phyloP scores from a whole-genome alignment of 2,888 invertebrate genomes.

The Eurytoma adleriae region DNA sequence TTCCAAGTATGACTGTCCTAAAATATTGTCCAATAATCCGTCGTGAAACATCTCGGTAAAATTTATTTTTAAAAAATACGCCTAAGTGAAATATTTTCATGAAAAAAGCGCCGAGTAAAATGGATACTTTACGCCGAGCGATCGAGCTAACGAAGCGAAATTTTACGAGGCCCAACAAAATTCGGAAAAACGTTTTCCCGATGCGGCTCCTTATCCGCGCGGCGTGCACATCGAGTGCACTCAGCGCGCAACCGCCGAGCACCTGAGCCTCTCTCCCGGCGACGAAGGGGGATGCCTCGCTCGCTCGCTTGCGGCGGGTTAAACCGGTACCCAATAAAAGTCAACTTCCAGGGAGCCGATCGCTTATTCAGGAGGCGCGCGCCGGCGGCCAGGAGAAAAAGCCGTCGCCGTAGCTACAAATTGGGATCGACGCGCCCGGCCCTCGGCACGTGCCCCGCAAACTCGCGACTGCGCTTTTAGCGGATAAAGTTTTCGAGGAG shows the following conservation, averaged over 20 bases:
- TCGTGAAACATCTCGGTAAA: too few relatives aligned
- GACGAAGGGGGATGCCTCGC: not conserved
- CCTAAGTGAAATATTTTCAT: too few relatives aligned
- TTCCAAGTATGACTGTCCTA: too few relatives aligned
- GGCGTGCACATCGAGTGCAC: not conserved
- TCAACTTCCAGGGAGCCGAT: constrained; percentile 1
- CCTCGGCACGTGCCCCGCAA: constrained; percentile 33
- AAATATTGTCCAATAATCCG: too few relatives aligned
- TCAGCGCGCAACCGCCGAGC: not conserved
- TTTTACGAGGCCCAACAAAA: not conserved
- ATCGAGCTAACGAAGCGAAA: too few relatives aligned
- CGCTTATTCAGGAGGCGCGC: constrained; percentile 1
- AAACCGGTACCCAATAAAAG: constrained; percentile 5
- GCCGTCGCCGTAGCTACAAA: not conserved
- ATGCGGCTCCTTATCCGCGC: too few relatives aligned
- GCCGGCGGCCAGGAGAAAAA: not conserved
- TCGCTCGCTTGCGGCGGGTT: not conserved
- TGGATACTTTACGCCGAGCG: too few relatives aligned
- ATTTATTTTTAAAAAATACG: too few relatives aligned
- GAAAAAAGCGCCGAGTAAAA: too few relatives aligned
- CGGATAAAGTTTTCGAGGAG: too few relatives aligned
- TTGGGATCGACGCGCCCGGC: constrained; percentile 20
- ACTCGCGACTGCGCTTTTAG: constrained; percentile 28
- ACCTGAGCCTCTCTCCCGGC: not conserved
- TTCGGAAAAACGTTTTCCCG: not conserved